Percentiles rank a stretch among this genome's conserved stretches.
Conservation (phyloP, 2,888 invertebrate species). For the Aproaerema taeniolella region DNA sequence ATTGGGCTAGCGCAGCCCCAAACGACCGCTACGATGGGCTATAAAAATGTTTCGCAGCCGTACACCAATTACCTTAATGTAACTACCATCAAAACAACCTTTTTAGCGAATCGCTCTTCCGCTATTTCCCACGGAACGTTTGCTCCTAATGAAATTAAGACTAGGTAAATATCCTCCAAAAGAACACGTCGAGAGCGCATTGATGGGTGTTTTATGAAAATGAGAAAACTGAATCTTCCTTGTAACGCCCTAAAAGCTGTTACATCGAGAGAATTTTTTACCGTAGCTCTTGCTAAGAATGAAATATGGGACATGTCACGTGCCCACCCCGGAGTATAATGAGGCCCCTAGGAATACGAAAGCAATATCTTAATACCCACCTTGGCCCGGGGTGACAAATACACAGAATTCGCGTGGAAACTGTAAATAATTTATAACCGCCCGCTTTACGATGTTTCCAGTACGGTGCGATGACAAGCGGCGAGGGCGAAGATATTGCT, state of each 20-base stretch:
- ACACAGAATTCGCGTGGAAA: slow-evolving; percentile 61
- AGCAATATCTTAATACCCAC: slow-evolving; percentile 74
- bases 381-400: slow-evolving; percentile 68
- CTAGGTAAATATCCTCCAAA: slow-evolving; percentile 36
- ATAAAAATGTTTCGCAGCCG: slow-evolving; percentile 68
- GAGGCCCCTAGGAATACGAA: slow-evolving; percentile 70
- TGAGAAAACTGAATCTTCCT: slow-evolving; percentile 38
- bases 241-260: slow-evolving; percentile 39
- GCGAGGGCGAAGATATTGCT: slow-evolving; percentile 42
- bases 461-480: slow-evolving; percentile 52
- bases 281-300: slow-evolving; percentile 46
- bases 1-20: slow-evolving; percentile 57
- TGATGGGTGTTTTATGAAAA: slow-evolving; percentile 48
- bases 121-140: slow-evolving; percentile 52
- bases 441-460: slow-evolving; percentile 51
- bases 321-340: slow-evolving; percentile 56
- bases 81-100: slow-evolving; percentile 67
- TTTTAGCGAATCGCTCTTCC: slow-evolving; percentile 58
- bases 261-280: slow-evolving; percentile 31
- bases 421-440: slow-evolving; percentile 72
- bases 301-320: slow-evolving; percentile 65
- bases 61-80: slow-evolving; percentile 73
- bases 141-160: slow-evolving; percentile 62
- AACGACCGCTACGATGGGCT: slow-evolving; percentile 59
- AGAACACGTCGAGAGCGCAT: slow-evolving; percentile 29